phyloP scores from a whole-genome alignment of 1,140 invertebrate genomes.

The Drosophila auraria region DNA sequence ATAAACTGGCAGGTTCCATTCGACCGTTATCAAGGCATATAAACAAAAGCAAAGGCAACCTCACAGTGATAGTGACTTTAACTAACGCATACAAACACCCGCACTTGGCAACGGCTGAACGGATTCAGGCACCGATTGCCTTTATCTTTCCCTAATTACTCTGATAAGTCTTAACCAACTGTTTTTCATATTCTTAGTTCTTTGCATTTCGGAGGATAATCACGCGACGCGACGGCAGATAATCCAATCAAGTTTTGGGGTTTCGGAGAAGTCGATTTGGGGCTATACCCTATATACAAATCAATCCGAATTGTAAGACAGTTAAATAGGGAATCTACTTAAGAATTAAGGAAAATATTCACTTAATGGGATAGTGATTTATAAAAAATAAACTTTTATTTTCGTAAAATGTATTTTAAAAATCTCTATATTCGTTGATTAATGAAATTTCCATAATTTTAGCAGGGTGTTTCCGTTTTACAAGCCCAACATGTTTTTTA shows the following conservation, averaged over 20 bases:
- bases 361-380: too few relatives aligned
- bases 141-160: constrained; percentile 28
- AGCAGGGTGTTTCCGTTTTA: too few relatives aligned
- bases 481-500: too few relatives aligned
- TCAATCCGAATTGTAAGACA: not conserved
- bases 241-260: constrained; percentile 14
- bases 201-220: constrained; percentile 3
- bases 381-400: too few relatives aligned
- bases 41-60: constrained; percentile 51
- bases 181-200: constrained; percentile 2
- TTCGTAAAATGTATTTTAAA: too few relatives aligned
- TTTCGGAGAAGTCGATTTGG: not conserved
- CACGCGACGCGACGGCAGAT: constrained; percentile 5
- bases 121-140: constrained; percentile 35
- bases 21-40: constrained; percentile 38
- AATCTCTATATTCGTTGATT: too few relatives aligned
- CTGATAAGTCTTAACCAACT: constrained; percentile 21
- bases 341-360: too few relatives aligned
- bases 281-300: not conserved
- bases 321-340: too few relatives aligned
- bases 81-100: constrained; percentile 32
- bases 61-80: constrained; percentile 45
- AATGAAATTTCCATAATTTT: too few relatives aligned
- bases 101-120: constrained; percentile 13
- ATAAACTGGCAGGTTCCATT: constrained; percentile 41